These are phyloP conservation scores for Hirundo rustica DNA, from an alignment of 2,797 vertebrate species.

Conservation along the genomic window DNA sequence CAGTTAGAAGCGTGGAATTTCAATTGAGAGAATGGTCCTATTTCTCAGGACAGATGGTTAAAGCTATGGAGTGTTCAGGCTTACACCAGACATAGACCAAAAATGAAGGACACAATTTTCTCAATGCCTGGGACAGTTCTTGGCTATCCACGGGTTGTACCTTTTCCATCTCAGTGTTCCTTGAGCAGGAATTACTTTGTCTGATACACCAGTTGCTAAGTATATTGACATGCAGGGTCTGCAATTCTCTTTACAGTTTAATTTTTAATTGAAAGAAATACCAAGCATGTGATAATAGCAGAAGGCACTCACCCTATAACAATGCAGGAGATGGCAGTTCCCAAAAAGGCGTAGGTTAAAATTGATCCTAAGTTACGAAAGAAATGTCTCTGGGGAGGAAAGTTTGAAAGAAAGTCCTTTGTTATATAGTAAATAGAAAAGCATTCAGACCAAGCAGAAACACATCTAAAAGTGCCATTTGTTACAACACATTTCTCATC, in stretches of 20 bases:
- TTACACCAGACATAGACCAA: not conserved
- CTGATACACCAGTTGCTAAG: not conserved
- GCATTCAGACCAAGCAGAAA: not conserved
- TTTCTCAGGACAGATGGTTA: not conserved
- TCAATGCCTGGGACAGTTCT: not conserved
- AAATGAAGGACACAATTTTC: not conserved
- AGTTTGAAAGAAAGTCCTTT: not conserved
- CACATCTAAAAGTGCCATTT: not conserved
- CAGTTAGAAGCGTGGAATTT: not conserved
- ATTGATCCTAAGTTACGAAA: conserved; percentile 85
- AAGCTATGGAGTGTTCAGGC: not conserved
- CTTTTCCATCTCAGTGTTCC: not conserved
- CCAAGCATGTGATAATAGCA: not conserved
- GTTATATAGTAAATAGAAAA: not conserved
- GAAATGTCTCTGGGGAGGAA: conserved; percentile 80
- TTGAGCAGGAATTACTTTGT: not conserved
- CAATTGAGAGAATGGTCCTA: fast-evolving
- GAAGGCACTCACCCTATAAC: conserved; percentile 75
- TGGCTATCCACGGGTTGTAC: not conserved
- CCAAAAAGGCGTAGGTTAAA: conserved; percentile 84
- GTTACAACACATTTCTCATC: not conserved
- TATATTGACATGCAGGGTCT: not conserved
- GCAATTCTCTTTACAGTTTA: not conserved
- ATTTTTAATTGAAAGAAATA: not conserved
- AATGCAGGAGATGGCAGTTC: conserved; percentile 83